phyloP scores from a whole-genome alignment of 2,797 vertebrate genomes.

The Trichosurus vulpecula region DNA sequence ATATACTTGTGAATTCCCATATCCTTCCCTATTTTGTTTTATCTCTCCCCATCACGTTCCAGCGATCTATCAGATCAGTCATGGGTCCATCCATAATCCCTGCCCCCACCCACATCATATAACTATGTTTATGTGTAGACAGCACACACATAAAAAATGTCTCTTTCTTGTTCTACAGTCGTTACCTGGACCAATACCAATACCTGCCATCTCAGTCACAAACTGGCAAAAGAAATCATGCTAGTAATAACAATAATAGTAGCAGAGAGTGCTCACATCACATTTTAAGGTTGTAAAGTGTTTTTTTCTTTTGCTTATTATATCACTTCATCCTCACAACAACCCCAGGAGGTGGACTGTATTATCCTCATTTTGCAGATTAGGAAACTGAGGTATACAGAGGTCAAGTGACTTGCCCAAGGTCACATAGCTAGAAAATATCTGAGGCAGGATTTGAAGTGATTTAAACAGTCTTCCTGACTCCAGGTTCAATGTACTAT shows the following conservation, averaged over 20 bases:
- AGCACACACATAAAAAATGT: background rate
- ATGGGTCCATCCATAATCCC: background rate
- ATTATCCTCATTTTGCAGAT: background rate
- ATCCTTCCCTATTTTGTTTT: background rate
- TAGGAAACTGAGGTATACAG: background rate
- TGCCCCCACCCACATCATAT: background rate
- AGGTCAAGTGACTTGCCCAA: background rate
- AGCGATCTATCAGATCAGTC: rapidly evolving
- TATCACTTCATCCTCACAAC: background rate
- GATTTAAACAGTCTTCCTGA: background rate
- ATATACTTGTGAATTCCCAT: background rate
- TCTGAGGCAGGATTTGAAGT: background rate
- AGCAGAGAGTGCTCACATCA: background rate
- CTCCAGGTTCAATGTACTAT: background rate
- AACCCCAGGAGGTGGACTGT: background rate
- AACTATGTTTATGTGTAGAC: background rate
- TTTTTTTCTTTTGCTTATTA: background rate
- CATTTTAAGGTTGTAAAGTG: background rate
- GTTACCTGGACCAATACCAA: background rate
- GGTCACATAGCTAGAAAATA: background rate
- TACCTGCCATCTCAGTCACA: background rate
- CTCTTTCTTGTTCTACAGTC: constrained; percentile 2
- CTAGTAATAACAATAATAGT: background rate
- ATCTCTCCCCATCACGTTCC: background rate
- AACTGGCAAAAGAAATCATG: background rate